phyloP scores from a whole-genome alignment of 2,113 vertebrate species.

The Gila orcuttii region DNA sequence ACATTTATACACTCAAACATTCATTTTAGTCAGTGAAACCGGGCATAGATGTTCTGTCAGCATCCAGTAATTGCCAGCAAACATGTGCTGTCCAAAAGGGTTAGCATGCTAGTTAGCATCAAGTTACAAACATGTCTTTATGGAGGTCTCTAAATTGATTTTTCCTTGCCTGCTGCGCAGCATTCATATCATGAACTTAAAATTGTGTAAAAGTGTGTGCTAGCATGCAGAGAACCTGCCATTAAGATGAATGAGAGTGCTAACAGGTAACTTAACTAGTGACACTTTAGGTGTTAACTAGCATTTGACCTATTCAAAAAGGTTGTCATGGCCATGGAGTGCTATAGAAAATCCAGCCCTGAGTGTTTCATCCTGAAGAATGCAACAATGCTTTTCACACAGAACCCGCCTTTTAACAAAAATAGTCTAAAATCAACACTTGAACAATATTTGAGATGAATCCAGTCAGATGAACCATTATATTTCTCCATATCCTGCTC shows the following conservation, averaged over 20 bases:
- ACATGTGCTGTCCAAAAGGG: background rate
- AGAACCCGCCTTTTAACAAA: background rate
- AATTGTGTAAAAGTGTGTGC: background rate
- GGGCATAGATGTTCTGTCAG: background rate
- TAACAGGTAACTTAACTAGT: background rate
- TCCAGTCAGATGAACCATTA: background rate
- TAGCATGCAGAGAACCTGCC: background rate
- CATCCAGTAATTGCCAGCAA: background rate
- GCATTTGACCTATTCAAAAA: background rate
- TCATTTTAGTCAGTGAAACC: too few relatives aligned
- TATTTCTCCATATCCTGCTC: background rate
- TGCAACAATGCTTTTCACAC: too few relatives aligned
- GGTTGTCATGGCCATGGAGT: background rate
- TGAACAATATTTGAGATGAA: background rate
- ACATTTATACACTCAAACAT: too few relatives aligned
- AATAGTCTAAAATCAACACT: background rate
- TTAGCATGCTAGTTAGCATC: constrained; percentile 6
- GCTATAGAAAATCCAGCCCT: background rate
- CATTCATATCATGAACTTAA: background rate
- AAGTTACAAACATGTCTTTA: background rate
- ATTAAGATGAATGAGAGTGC: background rate
- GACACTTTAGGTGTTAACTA: background rate
- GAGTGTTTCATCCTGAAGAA: background rate
- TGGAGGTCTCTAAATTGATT: background rate
- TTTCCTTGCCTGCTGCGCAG: background rate